Evolutionary conservation across 2,888 invertebrate genomes (phyloP).

Genomic region (Atethmia centrago): DNA sequence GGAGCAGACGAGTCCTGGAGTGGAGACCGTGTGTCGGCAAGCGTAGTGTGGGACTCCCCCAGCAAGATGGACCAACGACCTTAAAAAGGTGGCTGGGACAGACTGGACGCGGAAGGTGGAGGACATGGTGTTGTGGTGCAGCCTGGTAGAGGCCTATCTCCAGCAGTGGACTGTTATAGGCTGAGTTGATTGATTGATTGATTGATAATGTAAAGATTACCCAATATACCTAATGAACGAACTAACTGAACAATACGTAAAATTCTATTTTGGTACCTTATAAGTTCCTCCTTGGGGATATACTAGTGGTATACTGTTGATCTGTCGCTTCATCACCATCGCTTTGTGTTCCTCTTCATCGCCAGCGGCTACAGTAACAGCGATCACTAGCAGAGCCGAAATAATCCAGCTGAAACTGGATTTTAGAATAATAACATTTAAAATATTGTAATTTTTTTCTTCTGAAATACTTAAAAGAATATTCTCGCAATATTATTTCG

Average conservation of each 20-base stretch:
- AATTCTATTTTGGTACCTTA: slow-evolving; percentile 83
- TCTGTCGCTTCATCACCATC: slow-evolving; percentile 79
- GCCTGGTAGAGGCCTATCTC: too few species aligned
- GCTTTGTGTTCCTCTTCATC: slow-evolving; percentile 67
- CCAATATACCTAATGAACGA: background rate
- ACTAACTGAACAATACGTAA: background rate
- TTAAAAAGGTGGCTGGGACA: too few species aligned
- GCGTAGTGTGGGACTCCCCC: too few species aligned
- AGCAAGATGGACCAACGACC: too few species aligned
- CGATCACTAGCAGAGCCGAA: slow-evolving; percentile 24
- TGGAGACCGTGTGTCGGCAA: too few species aligned
- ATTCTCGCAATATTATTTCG: background rate
- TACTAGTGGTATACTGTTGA: slow-evolving; percentile 86
- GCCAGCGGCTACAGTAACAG: background rate
- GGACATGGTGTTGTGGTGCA: too few species aligned
- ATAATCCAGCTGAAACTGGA: slow-evolving; percentile 31
- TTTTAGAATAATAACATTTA: background rate
- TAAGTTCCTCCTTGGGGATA: slow-evolving; percentile 90
- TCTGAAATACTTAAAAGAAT: background rate
- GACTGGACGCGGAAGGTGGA: too few species aligned
- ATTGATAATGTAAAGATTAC: too few species aligned
- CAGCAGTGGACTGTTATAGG: too few species aligned
- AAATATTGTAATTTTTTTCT: background rate
- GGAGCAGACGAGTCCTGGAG: too few species aligned
- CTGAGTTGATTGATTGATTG: too few species aligned